phyloP scores from a whole-genome alignment of 2,888 invertebrate genomes.

The Xylocampa areola region DNA sequence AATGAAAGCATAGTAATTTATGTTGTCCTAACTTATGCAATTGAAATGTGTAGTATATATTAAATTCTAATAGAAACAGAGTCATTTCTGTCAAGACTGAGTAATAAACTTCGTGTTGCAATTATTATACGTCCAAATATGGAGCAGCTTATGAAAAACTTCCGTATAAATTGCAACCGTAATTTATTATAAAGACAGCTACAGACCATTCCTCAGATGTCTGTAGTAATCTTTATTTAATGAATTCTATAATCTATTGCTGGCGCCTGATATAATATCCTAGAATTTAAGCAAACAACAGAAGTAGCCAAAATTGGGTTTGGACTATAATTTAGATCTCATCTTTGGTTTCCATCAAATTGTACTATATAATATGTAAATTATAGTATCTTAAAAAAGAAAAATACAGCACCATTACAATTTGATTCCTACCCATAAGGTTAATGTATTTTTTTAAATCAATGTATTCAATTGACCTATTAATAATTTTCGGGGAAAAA shows the following conservation, averaged over 20 bases:
- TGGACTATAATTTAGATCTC: slow-evolving; percentile 9
- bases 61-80: not conserved
- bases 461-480: too few species aligned
- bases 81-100: not conserved
- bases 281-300: slow-evolving; percentile 10
- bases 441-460: too few species aligned
- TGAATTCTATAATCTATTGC: slow-evolving; percentile 24
- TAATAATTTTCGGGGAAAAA: too few species aligned
- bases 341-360: slow-evolving; percentile 2
- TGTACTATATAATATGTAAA: too few species aligned
- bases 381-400: too few species aligned
- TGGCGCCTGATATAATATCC: not conserved
- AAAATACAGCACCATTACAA: too few species aligned
- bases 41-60: too few species aligned
- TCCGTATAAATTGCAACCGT: slow-evolving; percentile 21
- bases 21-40: too few species aligned
- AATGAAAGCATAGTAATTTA: too few species aligned
- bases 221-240: slow-evolving; percentile 19
- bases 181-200: slow-evolving; percentile 16
- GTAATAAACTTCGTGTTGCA: not conserved
- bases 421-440: too few species aligned
- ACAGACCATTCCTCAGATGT: slow-evolving; percentile 6
- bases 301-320: not conserved
- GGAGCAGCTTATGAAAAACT: slow-evolving; percentile 7
- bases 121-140: slow-evolving; percentile 13